Evolutionary conservation across 2,797 vertebrate species (phyloP), one percentile per base, ranked within the genome.

Genomic region (Phrynocephalus vlangalii): DNA sequence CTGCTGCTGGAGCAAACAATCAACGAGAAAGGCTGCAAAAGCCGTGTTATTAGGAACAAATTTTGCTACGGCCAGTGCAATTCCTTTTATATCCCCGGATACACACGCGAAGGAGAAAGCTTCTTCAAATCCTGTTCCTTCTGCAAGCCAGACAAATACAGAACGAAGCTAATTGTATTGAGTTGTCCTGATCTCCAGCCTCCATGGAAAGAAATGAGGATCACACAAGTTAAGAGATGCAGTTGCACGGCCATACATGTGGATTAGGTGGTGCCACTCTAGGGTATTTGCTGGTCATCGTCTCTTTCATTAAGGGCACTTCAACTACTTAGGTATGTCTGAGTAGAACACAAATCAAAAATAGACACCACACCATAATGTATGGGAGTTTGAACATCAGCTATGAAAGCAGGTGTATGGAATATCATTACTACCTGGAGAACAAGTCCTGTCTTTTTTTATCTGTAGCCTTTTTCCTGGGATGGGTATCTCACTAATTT

Each of bases 21-120:
- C 95, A 98, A 98, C 0, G 99, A 99, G 92, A 98, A 99, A 89
- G 99, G 99, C 92, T 99, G 99, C 96, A 94, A 97, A 92, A 99
- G 98, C 92, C 98, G 98, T 88, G 99, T 98, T 95, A 98, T 99
- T 93, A 98, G 99, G 96, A 99, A 99, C 95, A 97, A 98, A 91
- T 99, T 99, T 95, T 99, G 99, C 90, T 99, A 99, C 0, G 99
- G 99, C 94, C 99, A 99, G 96, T 99, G 99, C 96, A 99, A 99
- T 96, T 99, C 98, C 26, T 99, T 99, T 95, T 99, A 99, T 96
- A 99, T 99, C 94, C 99, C 99, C 22, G 95, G 99, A 91, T 98
- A 99, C 20, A 97, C 98, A 93, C 98, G 98, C 85, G 96, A 97
- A 94, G 98, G 99, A 94, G 98, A 99, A 92, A 98, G 98, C 13